Base-by-base conservation (phyloP, 2,113 vertebrate species). In the Nibea albiflora region DNA sequence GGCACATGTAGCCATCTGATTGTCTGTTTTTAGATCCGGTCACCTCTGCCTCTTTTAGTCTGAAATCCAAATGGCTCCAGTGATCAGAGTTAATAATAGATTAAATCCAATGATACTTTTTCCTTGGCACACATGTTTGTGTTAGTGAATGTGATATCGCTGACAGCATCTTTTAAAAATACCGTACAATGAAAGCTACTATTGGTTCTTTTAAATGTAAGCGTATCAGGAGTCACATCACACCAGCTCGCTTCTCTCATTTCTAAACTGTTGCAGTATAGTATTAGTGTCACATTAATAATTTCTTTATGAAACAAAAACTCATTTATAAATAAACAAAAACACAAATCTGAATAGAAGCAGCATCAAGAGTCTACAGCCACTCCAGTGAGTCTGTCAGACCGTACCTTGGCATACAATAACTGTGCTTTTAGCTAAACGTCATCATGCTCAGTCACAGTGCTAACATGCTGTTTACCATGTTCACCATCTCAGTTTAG, bases 51-150 rank as follows among this genome's bases (percentile, higher is more conserved):
- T 24, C 19, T 58, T 79, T 82, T 46, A 35, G n/a, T 63, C 22
- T 69, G 50, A 53, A 78, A 69, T 49, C n/a, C 58, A 49, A 54
- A 31, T 20, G 49, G 22, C 28, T 78, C 26, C 50, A 65, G 22
- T 61, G 11, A 62, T 8, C n/a, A 44, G 53, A 46, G 42, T 2
- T 39, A 17, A 57, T 64, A 60, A 74, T 53, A 46, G 54, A 46
- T 46, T 24, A 11, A 31, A 75, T 75, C 46, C 67, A 68, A 1
- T 63, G 50, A 19, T 60, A n/a, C 71, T 65, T 60, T 72, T 56
- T 75, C 28, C 1, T 22, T 63, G 1, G 49, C 14, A 58, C 9
- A 6, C 39, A 49, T 3, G 3, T 19, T 22, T 56, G 7, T 65
- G 31, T 35, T 2, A 17, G 4, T 28, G 35, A 4, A 0, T 64